phyloP scores from a whole-genome alignment of 2,888 invertebrate genomes.

The Crossocerus cetratus region DNA sequence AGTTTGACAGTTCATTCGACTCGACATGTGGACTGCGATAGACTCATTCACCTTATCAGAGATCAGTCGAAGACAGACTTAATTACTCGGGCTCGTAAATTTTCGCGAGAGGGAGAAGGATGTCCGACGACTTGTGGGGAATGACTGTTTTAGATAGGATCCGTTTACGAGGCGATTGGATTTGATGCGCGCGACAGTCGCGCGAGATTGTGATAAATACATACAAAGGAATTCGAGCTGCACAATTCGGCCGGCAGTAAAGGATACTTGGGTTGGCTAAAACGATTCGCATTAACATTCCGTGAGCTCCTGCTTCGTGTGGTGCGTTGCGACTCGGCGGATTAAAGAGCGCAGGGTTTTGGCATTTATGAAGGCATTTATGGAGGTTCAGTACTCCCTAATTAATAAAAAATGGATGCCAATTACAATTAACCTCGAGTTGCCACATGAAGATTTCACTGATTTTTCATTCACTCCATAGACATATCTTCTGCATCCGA shows the following conservation, averaged over 20 bases:
- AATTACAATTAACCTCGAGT: too few species aligned
- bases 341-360: too few species aligned
- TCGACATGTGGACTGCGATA: neutral
- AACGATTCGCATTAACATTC: neutral
- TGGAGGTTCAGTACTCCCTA: too few species aligned
- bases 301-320: neutral
- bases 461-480: too few species aligned
- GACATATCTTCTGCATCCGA: too few species aligned
- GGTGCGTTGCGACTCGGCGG: neutral
- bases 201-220: neutral
- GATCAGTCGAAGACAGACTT: slow-evolving; percentile 25
- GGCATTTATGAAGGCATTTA: too few species aligned
- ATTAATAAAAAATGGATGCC: too few species aligned
- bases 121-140: slow-evolving; percentile 7
- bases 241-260: neutral
- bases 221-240: neutral
- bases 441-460: too few species aligned
- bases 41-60: slow-evolving; percentile 19
- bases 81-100: slow-evolving; percentile 27
- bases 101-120: neutral
- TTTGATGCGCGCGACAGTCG: neutral
- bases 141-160: neutral
- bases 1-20: too few species aligned
- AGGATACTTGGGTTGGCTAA: neutral
- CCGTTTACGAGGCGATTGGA: neutral